Conservation (phyloP, 2,113 vertebrate genomes). For the Cephalopholis sonnerati region DNA sequence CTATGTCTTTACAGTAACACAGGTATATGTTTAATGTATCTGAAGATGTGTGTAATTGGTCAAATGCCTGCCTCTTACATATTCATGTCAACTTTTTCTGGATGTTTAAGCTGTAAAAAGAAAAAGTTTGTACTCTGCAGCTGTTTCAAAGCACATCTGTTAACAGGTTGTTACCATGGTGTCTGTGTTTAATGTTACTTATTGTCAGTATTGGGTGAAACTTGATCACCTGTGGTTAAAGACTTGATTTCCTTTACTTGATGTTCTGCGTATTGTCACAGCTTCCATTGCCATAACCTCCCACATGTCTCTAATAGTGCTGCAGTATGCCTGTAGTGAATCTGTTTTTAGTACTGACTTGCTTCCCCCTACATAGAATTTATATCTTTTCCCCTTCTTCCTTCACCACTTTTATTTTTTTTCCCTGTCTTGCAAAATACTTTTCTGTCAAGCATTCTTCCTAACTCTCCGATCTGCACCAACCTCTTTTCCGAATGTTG, state of each 20-base stretch:
- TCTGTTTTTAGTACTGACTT: not conserved
- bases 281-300: not conserved
- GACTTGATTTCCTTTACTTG: not conserved
- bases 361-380: not conserved
- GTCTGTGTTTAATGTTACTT: constrained; percentile 6
- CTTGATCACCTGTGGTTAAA: constrained; percentile 21
- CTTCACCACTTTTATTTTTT: constrained; percentile 10
- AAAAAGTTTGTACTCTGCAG: not conserved
- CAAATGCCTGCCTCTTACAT: not conserved
- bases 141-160: not conserved
- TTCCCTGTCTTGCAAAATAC: not conserved
- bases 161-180: not conserved
- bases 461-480: constrained; percentile 82
- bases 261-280: not conserved
- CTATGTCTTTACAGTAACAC: not conserved
- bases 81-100: not conserved
- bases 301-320: not conserved
- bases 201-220: not conserved
- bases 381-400: not conserved
- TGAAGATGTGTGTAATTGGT: not conserved
- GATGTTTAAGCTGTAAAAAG: not conserved
- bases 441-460: constrained; percentile 67
- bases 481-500: constrained; percentile 77
- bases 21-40: not conserved
- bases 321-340: not conserved